A percentile compares a stretch with the other conserved stretches of the same genome.
Evolutionary conservation across 2,797 vertebrate species (phyloP).

Genomic region (Iguana delicatissima): DNA sequence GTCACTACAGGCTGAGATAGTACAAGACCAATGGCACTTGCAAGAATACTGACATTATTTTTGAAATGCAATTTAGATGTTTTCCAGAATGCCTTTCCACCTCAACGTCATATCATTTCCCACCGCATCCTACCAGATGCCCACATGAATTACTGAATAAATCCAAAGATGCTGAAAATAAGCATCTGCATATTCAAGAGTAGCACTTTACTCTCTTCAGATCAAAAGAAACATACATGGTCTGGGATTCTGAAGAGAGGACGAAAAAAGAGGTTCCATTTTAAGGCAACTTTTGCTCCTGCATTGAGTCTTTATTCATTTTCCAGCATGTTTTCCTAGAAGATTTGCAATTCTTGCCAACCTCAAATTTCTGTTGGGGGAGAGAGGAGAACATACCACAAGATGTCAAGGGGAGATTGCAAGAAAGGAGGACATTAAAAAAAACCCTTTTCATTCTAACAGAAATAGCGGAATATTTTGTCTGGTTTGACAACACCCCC

Average conservation of each 20-base stretch:
- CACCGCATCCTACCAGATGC: neutral
- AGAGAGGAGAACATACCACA: slow-evolving; percentile 45
- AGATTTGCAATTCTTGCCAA: slow-evolving; percentile 44
- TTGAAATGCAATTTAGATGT: neutral
- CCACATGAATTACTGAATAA: neutral
- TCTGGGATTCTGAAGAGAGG: neutral
- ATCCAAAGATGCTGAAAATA: slow-evolving; percentile 12
- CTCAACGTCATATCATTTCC: neutral
- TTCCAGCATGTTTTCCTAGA: slow-evolving; percentile 39
- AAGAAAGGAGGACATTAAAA: slow-evolving; percentile 66
- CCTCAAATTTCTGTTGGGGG: slow-evolving; percentile 44
- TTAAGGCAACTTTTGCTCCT: neutral
- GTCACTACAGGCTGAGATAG: neutral
- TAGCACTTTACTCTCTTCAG: neutral
- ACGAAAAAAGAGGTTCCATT: neutral
- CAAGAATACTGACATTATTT: neutral
- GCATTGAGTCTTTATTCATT: slow-evolving; percentile 30
- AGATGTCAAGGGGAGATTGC: slow-evolving; percentile 63
- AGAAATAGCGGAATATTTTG: slow-evolving; percentile 64
- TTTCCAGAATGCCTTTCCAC: neutral
- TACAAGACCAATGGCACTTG: neutral
- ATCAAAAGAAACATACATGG: neutral
- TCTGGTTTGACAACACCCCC: slow-evolving; percentile 54
- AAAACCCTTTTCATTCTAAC: slow-evolving; percentile 67
- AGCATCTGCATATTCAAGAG: neutral